Evolutionary conservation across 2,113 vertebrate species (phyloP), one percentile per base, ranked within the genome.

Genomic region (Micromys minutus): DNA sequence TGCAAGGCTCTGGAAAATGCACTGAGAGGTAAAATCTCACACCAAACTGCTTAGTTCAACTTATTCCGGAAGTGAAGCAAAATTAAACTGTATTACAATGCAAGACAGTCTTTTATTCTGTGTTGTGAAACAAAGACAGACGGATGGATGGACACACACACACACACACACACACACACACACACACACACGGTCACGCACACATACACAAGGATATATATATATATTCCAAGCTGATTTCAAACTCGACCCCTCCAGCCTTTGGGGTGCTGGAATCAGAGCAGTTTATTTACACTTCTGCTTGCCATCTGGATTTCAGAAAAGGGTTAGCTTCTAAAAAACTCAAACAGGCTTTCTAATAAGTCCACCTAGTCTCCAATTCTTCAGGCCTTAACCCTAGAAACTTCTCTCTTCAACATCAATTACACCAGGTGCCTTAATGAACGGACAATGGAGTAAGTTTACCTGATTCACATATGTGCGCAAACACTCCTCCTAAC

Each of bases 371-470:
- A 67, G n/a, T 84, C 57, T 84, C 47, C 11, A 84, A 81, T 22
- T 42, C 86, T 85, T 79, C 89, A 74, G n/a, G 87, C 77, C 74
- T 87, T 84, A 95, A 84, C 57, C 42, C 83, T 87, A 59, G 87
- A 84, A 59, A 55, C 39, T 81, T 91, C 65, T 55, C 52, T 61
- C 91, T 45, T 52, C 74, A 92, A 87, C 50, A 65, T 22, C 81
- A 93, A 74, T 77, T n/a, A 75, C 47, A 12, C 6, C 57, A 12
- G 65, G 36, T 31, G 83, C 88, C 80, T 92, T 63, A 76, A 24
- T 80, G 86, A 94, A 31, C n/a, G n/a, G n/a, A n/a, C n/a, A 61
- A 59, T 2, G 76, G 59, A 21, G 80, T 13, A 12, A 87, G 45
- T 88, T 95, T 79, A 92, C 16, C 71, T n/a, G 29, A 87, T n/a